phyloP scores from a whole-genome alignment of 2,797 vertebrate species.

The Choloepus didactylus region DNA sequence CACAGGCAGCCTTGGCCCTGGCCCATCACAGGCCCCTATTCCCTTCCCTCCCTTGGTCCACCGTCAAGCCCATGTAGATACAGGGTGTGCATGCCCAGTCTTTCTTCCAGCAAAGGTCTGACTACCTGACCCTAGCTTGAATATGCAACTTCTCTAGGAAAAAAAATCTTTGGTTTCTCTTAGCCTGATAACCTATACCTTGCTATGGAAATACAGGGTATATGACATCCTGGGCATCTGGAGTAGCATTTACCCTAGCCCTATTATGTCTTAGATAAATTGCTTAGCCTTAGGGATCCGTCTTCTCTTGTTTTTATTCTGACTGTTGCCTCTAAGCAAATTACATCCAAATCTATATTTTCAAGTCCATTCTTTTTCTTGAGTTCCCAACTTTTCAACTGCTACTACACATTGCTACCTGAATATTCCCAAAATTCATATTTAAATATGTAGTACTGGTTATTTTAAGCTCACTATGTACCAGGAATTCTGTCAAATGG shows the following conservation, averaged over 20 bases:
- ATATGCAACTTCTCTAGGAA: neutral
- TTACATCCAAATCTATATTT: neutral
- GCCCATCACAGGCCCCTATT: too few relatives aligned
- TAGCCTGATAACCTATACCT: neutral
- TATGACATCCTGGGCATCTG: neutral
- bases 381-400: neutral
- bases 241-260: neutral
- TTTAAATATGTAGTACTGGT: neutral
- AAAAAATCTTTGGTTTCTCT: neutral
- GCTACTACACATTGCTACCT: neutral
- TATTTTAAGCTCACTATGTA: neutral
- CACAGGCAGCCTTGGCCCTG: fast-evolving
- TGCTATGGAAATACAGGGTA: neutral
- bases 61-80: neutral
- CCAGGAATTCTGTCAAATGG: neutral
- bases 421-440: neutral
- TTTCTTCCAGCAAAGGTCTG: neutral
- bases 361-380: neutral
- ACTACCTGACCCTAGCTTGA: neutral
- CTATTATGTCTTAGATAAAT: neutral
- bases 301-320: neutral
- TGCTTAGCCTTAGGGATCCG: neutral
- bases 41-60: neutral
- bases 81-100: neutral
- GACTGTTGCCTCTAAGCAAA: neutral